Evolutionary conservation across 1,140 invertebrate genomes (phyloP).

Genomic region (Tenebrio molitor): DNA sequence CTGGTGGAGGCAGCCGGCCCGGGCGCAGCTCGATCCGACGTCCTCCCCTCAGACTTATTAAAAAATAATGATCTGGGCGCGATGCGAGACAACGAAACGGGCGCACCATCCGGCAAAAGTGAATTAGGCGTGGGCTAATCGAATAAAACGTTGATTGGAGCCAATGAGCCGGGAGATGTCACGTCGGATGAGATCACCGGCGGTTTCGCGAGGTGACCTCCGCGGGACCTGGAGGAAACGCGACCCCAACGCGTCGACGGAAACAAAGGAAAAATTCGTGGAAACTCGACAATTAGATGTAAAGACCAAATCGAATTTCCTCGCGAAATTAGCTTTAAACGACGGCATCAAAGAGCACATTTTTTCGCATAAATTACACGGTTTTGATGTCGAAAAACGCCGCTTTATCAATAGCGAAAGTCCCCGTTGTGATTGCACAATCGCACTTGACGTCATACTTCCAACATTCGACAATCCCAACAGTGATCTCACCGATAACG

Average conservation of each 20-base stretch:
- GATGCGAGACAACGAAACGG: neutral
- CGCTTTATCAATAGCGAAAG: neutral
- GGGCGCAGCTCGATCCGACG: no score
- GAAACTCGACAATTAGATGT: neutral
- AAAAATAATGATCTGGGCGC: neutral
- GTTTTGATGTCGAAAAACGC: neutral
- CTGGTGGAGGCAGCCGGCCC: no score
- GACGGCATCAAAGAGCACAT: neutral
- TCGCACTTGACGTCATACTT: neutral
- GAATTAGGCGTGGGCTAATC: slow-evolving; percentile 7
- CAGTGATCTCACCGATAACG: no score
- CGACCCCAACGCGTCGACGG: neutral
- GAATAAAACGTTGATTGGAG: neutral
- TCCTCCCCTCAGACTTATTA: neutral
- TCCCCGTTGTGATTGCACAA: neutral
- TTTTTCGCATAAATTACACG: neutral
- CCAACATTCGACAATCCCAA: neutral
- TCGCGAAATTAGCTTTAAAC: neutral
- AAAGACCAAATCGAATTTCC: neutral
- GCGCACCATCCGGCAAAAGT: no score
- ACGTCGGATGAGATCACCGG: neutral
- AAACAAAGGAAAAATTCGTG: neutral
- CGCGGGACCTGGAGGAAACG: neutral
- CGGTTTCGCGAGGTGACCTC: neutral
- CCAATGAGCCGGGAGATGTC: neutral